Conservation (phyloP, 2,888 invertebrate genomes). For the Mesorhabditis sp. region DNA sequence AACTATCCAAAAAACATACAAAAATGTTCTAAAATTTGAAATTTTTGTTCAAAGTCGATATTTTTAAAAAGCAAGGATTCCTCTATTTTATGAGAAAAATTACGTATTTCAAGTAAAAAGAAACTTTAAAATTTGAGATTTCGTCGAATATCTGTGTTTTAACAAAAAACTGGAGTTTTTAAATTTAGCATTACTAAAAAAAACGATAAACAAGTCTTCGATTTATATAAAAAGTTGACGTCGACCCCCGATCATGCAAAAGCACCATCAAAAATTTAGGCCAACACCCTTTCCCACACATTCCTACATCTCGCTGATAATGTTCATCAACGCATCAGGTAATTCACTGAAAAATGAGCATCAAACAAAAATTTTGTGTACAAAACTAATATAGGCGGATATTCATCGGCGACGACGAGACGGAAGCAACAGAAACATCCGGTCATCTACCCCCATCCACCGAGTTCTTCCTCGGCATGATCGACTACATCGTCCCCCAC, state of each 20-base stretch:
- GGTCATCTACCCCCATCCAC: conserved; percentile 39
- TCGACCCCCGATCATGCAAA: no score
- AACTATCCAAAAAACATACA: no score
- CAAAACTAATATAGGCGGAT: no score
- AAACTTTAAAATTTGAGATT: background rate
- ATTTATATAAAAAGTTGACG: background rate
- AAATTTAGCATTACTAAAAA: no score
- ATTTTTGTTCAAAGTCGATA: no score
- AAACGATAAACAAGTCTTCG: no score
- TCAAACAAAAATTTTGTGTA: background rate
- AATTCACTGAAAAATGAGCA: background rate
- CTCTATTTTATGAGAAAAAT: no score
- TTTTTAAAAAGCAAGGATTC: no score
- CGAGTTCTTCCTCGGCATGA: conserved; percentile 36
- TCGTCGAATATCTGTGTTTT: background rate
- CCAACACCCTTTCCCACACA: conserved; percentile 40
- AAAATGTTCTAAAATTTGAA: no score
- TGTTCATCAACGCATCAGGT: conserved; percentile 15
- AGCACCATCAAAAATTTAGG: conserved; percentile 1
- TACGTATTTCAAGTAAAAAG: no score
- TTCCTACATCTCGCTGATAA: conserved; percentile 26
- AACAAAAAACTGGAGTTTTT: no score
- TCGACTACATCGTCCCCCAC: conserved; percentile 30
- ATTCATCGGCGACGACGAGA: no score
- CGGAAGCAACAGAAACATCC: background rate